These are phyloP conservation scores for Drosophila gunungcola DNA, from an alignment of 1,140 invertebrate species.

Conservation along the genomic window DNA sequence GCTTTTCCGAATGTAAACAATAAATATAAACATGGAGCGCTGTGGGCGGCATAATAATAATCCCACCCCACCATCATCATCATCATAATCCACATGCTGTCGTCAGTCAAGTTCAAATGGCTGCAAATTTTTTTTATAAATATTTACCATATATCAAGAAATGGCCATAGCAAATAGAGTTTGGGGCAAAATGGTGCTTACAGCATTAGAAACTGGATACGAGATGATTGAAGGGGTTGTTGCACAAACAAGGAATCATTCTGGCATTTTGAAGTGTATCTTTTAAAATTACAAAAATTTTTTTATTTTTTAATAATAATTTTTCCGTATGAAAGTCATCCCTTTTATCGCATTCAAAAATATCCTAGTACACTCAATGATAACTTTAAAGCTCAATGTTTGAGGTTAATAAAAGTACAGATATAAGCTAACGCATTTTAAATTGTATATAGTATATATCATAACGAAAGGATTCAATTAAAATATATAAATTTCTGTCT, in stretches of 20 bases:
- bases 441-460: too few species aligned
- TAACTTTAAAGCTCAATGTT: too few species aligned
- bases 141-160: conserved; percentile 35
- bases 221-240: background rate
- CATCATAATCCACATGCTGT: conserved; percentile 39
- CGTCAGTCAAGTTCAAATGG: conserved; percentile 60
- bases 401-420: too few species aligned
- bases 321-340: too few species aligned
- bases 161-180: conserved; percentile 32
- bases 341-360: too few species aligned
- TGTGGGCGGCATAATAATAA: conserved; percentile 44
- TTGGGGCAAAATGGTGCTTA: conserved; percentile 12
- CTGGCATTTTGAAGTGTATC: conserved; percentile 21
- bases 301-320: too few species aligned
- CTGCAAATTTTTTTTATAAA: conserved; percentile 43
- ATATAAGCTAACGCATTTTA: too few species aligned
- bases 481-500: too few species aligned
- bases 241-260: conserved; percentile 11
- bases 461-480: too few species aligned
- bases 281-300: conserved; percentile 3
- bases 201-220: conserved; percentile 7
- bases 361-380: too few species aligned
- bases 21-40: conserved; percentile 57
- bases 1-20: conserved; percentile 65
- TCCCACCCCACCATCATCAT: conserved; percentile 33